Evolutionary conservation across 2,888 invertebrate species (phyloP), one percentile per base, ranked within the genome.

Genomic region (Spodoptera exigua): DNA sequence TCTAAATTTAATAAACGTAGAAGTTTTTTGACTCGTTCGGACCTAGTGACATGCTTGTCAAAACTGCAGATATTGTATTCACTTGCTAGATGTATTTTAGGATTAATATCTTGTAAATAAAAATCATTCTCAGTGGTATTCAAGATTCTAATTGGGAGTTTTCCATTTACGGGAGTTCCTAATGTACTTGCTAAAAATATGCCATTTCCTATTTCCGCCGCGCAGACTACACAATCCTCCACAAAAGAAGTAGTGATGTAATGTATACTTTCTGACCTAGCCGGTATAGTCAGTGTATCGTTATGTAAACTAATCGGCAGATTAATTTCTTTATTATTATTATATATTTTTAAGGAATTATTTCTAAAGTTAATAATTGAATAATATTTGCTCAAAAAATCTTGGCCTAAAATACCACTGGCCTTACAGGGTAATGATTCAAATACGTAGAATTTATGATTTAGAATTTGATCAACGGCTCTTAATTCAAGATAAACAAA

Each of bases 401-500:
- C 47, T n/a, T 47, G 5, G 10, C 47, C 47, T 17, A 45, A 14
- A 14, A 45, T 27, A 5, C 45, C 45, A 45, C 45, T 45, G 1
- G 45, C 10, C 34, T 16, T 47, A 47, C 47, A 47, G 36, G 47
- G 17, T 17, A 47, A 47, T 16, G 35, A 36, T 18, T 47, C 5
- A n/a, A 47, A 47, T 36, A 47, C 47, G 36, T 36, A 47, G 47
- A 47, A 47, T 36, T 47, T 47, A 47, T 47, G 43, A 9, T 27
- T 43, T 11, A 43, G 11, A 12, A 27, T 43, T n/a, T 21, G 12
- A 12, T 43, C 12, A 9, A 27, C 27, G 3, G 27, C 1, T 2
- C n/a, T 2, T 35, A 46, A 46, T 7, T 32, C 9, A 35, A 46
- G 16, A 46, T 10, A 46, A n/a, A 45, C 45, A 10, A 34, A 45